Conservation (phyloP, 2,888 invertebrate species). For the Hymenopus coronatus region DNA sequence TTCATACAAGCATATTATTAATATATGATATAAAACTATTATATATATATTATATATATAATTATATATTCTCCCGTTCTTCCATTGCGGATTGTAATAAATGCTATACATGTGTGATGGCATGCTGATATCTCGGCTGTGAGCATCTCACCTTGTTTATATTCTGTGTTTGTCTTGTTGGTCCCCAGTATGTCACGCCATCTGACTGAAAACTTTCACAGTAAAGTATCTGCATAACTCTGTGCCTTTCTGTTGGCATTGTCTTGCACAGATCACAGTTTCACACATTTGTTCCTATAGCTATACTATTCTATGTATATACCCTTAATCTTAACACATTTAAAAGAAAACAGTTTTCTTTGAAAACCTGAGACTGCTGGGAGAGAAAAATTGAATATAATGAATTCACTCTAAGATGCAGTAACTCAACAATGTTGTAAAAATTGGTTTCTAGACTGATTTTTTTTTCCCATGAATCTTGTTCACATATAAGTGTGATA, state of each 20-base stretch:
- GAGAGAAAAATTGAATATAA: background rate
- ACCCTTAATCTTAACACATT: no score
- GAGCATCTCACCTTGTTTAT: background rate
- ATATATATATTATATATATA: slow-evolving; percentile 32
- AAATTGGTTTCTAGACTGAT: no score
- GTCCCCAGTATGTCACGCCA: background rate
- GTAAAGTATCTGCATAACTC: no score
- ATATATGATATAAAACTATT: slow-evolving; percentile 33
- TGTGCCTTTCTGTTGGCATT: background rate
- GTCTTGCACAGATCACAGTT: background rate
- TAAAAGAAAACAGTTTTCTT: background rate
- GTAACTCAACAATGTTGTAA: no score
- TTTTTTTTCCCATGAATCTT: no score
- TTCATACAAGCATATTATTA: slow-evolving; percentile 37
- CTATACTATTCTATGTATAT: no score
- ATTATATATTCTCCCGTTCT: slow-evolving; percentile 35
- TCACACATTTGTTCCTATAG: background rate
- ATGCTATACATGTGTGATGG: slow-evolving; percentile 32
- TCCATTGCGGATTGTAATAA: slow-evolving; percentile 35
- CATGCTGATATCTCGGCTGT: slow-evolving; percentile 29
- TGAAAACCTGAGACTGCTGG: background rate
- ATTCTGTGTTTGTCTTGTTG: background rate
- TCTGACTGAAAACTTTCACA: background rate
- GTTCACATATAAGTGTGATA: no score
- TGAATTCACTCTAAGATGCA: no score